phyloP scores from a whole-genome alignment of 2,888 invertebrate genomes.

The Tipula unca region DNA sequence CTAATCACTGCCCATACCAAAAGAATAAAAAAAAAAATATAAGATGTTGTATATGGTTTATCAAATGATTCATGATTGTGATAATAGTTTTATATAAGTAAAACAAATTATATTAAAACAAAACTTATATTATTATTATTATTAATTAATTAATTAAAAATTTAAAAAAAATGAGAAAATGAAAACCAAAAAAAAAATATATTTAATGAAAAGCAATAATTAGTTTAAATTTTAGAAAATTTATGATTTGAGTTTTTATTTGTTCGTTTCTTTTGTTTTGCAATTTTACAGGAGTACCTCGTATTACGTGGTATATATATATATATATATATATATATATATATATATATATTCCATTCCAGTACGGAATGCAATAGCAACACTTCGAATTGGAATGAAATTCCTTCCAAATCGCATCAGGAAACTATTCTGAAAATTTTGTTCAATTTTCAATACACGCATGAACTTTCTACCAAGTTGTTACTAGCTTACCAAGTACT shows the following conservation, averaged over 20 bases:
- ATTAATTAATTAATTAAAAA: background rate
- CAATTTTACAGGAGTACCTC: background rate
- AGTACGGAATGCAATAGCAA: no score
- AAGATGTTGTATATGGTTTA: background rate
- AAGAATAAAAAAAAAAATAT: background rate
- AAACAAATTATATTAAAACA: background rate
- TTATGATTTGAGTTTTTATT: conserved; percentile 1
- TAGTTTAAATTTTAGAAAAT: conserved; percentile 14
- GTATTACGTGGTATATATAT: background rate
- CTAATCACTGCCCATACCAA: background rate
- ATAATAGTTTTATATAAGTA: conserved; percentile 14
- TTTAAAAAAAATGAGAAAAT: background rate
- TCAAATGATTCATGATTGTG: conserved; percentile 14
- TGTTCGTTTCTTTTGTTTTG: background rate
- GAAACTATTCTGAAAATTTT: no score
- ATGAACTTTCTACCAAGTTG: no score
- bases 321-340: no score
- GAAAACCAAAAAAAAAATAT: background rate
- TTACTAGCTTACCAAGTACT: no score
- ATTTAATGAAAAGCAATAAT: background rate
- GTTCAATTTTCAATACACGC: no score
- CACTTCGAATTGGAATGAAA: no score
- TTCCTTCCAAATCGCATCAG: no score
- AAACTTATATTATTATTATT: background rate
- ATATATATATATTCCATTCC: no score